Conservation (phyloP, 2,113 vertebrate genomes). For the Asarcornis scutulata region DNA sequence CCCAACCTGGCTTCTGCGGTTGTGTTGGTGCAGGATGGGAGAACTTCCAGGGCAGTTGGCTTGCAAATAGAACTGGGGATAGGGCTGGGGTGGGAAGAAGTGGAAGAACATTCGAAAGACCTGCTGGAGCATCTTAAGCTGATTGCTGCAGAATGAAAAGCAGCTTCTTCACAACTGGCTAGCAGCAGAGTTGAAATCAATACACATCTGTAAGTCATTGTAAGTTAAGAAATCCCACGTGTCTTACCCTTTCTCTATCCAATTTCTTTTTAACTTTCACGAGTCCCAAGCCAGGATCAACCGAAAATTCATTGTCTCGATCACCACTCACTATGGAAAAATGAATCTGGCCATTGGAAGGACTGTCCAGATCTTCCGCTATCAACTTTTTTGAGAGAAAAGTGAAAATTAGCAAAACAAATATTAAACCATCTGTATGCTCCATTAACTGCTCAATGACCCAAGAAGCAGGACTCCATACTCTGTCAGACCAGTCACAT, state of each 20-base stretch:
- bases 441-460: not conserved
- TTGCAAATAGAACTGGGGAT: not conserved
- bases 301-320: conserved; percentile 88
- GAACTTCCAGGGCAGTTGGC: not conserved
- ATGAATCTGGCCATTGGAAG: conserved; percentile 86
- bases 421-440: not conserved
- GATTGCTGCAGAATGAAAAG: not conserved
- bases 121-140: not conserved
- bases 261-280: conserved; percentile 94
- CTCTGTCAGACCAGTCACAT: not conserved
- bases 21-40: not conserved
- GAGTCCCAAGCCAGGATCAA: conserved; percentile 88
- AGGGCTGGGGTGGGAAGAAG: not conserved
- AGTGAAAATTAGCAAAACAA: conserved; percentile 14
- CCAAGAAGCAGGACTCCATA: not conserved
- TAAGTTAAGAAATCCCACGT: not conserved
- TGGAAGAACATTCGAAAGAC: not conserved
- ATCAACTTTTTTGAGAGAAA: conserved; percentile 79
- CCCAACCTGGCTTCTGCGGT: not conserved
- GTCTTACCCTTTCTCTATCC: conserved; percentile 92
- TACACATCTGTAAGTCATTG: conserved; percentile 1
- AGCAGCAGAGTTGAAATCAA: not conserved
- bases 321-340: conserved; percentile 94
- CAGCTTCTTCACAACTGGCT: not conserved
- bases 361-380: conserved; percentile 93